Evolutionary conservation across 2,888 invertebrate species (phyloP).

Genomic region (Caradrina kadenii): DNA sequence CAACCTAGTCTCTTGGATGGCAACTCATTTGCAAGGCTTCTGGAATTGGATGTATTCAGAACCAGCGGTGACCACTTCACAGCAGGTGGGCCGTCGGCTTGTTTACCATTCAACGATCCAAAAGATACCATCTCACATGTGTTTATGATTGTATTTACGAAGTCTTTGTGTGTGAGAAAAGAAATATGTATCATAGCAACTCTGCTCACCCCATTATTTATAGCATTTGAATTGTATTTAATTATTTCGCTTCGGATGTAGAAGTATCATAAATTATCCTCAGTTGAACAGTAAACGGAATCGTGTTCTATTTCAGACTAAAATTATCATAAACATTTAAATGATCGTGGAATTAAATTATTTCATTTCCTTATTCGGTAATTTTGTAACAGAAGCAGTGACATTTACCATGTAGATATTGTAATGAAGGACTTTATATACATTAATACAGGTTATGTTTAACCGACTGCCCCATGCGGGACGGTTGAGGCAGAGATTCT

Average conservation of each 20-base stretch:
- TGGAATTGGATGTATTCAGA: too few relatives aligned
- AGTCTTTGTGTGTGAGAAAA: too few relatives aligned
- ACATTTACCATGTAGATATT: conserved; percentile 27
- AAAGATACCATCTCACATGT: too few relatives aligned
- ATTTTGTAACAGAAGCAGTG: conserved; percentile 18
- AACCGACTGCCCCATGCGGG: too few relatives aligned
- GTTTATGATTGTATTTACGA: too few relatives aligned
- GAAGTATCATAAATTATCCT: conserved; percentile 30
- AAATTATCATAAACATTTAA: conserved; percentile 34
- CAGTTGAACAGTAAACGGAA: conserved; percentile 23
- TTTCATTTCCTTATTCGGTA: neutral
- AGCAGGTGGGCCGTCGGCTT: too few relatives aligned
- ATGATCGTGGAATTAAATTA: conserved; percentile 15
- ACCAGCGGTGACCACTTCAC: too few relatives aligned
- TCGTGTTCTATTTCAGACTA: conserved; percentile 24
- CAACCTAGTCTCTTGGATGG: too few relatives aligned
- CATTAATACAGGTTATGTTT: neutral
- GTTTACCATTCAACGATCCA: too few relatives aligned
- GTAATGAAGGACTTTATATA: neutral
- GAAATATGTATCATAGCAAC: neutral
- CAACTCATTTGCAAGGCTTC: too few relatives aligned
- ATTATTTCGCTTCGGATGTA: conserved; percentile 33
- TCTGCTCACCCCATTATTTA: neutral
- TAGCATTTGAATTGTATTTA: conserved; percentile 13
- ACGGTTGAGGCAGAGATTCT: too few relatives aligned